These are phyloP conservation scores for Dryobates pubescens DNA, from an alignment of 2,797 vertebrate genomes.

Conservation along the genomic window DNA sequence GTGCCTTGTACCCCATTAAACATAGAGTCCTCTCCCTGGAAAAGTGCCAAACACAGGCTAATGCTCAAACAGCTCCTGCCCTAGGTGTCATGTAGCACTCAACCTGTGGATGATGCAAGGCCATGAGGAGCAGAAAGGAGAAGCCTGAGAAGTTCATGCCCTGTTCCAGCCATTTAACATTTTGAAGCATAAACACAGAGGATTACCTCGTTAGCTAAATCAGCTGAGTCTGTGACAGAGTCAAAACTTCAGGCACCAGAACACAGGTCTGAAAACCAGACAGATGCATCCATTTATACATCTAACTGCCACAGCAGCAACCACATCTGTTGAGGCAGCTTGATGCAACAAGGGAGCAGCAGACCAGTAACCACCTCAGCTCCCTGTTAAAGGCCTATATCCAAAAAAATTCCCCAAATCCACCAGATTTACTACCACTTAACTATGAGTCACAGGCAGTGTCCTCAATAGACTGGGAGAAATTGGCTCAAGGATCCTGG, in stretches of 20 bases:
- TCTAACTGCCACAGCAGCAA: neutral
- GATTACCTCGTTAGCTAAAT: neutral
- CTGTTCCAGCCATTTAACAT: neutral
- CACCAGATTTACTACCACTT: neutral
- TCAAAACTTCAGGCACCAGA: neutral
- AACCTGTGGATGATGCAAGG: accelerated
- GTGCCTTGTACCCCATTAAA: neutral
- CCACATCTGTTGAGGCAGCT: neutral
- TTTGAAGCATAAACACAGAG: neutral
- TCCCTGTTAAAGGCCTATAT: neutral
- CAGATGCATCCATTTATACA: neutral
- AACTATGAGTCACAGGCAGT: neutral
- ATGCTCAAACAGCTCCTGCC: neutral
- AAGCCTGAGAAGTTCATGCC: neutral
- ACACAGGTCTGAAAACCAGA: neutral
- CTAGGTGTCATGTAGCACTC: neutral
- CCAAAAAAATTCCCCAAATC: neutral
- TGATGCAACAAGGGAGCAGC: neutral
- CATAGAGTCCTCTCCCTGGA: neutral
- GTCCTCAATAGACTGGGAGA: neutral
- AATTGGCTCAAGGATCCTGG: neutral
- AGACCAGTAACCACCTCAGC: neutral
- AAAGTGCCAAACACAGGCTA: neutral
- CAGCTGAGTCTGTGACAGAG: neutral
- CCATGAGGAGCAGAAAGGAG: neutral